A percentile compares a stretch with the other conserved stretches of the same genome.
phyloP scores from a whole-genome alignment of 92 coral and sea anemone genomes.

The Porites rus region DNA sequence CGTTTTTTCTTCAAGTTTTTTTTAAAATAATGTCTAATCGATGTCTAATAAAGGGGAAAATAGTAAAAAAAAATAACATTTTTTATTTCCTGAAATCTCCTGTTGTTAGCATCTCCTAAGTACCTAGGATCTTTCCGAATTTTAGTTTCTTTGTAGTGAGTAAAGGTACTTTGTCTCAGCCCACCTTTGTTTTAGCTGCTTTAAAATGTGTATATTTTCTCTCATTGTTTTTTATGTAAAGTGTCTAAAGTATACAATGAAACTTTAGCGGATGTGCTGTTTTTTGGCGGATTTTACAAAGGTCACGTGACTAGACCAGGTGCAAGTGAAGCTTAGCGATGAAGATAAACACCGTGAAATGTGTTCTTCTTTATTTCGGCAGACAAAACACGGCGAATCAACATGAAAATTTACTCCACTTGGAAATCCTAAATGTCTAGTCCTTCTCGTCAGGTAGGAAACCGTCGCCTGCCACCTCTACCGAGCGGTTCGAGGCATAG shows the following conservation, averaged over 20 bases:
- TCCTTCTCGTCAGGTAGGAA: conserved; percentile 96
- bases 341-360: conserved; percentile 47
- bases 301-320: conserved; percentile 47
- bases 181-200: too few species aligned
- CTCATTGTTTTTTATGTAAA: too few species aligned
- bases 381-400: conserved; percentile 11
- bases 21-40: too few species aligned
- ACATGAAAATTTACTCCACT: conserved; percentile 13
- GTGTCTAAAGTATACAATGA: background rate
- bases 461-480: conserved; percentile 92
- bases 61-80: too few species aligned
- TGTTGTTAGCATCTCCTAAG: too few species aligned
- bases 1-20: too few species aligned
- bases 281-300: conserved; percentile 1
- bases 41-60: too few species aligned
- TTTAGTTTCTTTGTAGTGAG: too few species aligned
- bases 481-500: conserved; percentile 86
- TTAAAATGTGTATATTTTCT: too few species aligned
- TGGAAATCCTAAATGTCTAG: conserved; percentile 78
- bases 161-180: too few species aligned
- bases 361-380: conserved; percentile 2
- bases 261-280: background rate
- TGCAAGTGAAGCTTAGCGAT: conserved; percentile 34
- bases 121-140: too few species aligned
- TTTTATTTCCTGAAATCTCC: too few species aligned